Evolutionary conservation across 2,113 vertebrate genomes (phyloP).

Genomic region (Elephantulus edwardii): DNA sequence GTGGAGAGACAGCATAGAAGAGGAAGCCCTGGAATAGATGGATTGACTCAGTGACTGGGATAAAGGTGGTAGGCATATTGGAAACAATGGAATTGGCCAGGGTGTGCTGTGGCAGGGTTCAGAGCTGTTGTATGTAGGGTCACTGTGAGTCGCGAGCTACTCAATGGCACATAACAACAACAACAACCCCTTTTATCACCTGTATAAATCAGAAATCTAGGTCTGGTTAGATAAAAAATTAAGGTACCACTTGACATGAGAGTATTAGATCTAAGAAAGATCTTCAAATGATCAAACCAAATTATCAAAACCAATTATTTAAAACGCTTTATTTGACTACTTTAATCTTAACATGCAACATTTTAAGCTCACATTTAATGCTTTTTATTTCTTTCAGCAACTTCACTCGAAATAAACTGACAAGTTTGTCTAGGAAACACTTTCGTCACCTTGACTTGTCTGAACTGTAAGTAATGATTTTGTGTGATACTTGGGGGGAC

Average conservation of each 20-base stretch:
- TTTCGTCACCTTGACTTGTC: constrained; percentile 94
- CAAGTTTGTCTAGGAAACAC: constrained; percentile 93
- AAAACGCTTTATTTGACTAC: constrained; percentile 21
- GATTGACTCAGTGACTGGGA: too few relatives aligned
- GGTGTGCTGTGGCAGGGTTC: too few relatives aligned
- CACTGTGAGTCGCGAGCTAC: too few relatives aligned
- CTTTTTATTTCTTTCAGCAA: constrained; percentile 88
- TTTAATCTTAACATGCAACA: constrained; percentile 48
- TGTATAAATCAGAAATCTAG: neutral
- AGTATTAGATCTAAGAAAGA: neutral
- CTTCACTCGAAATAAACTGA: constrained; percentile 96
- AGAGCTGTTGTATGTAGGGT: too few relatives aligned
- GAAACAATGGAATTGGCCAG: too few relatives aligned
- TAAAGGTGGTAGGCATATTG: too few relatives aligned
- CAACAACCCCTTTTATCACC: rapidly evolving
- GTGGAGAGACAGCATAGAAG: too few relatives aligned
- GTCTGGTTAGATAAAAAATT: neutral
- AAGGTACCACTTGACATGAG: neutral
- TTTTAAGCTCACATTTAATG: constrained; percentile 64
- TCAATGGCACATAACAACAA: too few relatives aligned
- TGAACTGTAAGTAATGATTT: constrained; percentile 92
- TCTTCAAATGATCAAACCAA: neutral
- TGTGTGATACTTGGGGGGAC: constrained; percentile 13
- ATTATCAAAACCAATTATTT: neutral
- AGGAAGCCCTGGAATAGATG: too few relatives aligned